Evolutionary conservation across 2,797 vertebrate genomes (phyloP).

Genomic region (Hybognathus amarus): DNA sequence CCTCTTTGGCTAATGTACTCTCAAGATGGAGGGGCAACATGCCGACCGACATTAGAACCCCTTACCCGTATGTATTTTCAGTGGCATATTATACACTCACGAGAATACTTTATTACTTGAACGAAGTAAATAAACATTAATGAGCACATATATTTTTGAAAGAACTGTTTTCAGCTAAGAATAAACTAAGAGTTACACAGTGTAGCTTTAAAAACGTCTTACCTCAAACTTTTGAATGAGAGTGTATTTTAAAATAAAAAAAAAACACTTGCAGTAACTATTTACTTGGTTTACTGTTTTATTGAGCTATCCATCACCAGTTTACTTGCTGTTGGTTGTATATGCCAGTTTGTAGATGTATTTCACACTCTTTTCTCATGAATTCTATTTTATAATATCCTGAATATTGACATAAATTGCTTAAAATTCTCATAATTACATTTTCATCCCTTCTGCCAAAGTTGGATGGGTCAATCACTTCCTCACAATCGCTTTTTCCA

Average conservation of each 20-base stretch:
- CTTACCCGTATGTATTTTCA: no score
- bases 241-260: not conserved
- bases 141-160: no score
- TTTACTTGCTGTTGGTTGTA: not conserved
- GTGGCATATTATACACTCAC: no score
- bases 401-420: not conserved
- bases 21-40: no score
- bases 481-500: slow-evolving; percentile 14
- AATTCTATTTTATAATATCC: not conserved
- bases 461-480: not conserved
- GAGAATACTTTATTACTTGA: no score
- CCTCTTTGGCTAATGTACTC: no score
- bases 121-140: no score
- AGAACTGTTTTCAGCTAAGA: no score
- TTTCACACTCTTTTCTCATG: not conserved
- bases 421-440: not conserved
- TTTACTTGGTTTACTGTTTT: not conserved
- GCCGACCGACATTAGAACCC: no score
- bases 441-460: slow-evolving; percentile 14
- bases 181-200: no score
- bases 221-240: not conserved
- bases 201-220: no score
- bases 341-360: not conserved
- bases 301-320: not conserved
- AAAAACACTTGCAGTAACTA: not conserved